Conservation (phyloP, 2,113 vertebrate species). For the Labeo rohita region DNA sequence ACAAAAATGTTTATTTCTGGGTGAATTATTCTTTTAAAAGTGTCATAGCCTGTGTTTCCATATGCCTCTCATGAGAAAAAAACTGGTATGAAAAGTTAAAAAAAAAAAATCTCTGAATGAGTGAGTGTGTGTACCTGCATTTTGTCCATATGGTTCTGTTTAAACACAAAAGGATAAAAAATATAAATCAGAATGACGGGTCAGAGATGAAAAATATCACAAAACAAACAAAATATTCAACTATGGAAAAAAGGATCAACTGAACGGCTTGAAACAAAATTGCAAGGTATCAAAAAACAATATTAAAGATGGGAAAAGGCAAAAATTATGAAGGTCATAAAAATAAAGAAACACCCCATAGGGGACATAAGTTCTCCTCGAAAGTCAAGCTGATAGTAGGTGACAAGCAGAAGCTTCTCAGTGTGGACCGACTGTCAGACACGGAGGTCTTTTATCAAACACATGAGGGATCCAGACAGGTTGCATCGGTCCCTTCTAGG, state of each 20-base stretch:
- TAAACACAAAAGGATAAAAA: conserved; percentile 69
- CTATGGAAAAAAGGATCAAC: not conserved
- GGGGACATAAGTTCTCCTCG: not conserved
- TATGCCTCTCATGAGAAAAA: not conserved
- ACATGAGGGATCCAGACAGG: conserved; percentile 12
- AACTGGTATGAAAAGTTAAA: not conserved
- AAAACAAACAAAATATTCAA: conserved; percentile 22
- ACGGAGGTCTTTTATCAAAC: conserved; percentile 14
- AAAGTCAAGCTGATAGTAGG: not conserved
- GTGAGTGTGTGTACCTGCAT: conserved; percentile 85
- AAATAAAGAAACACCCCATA: conserved; percentile 31
- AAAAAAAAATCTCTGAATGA: conserved; percentile 21
- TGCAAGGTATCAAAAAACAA: not conserved
- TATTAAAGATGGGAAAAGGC: not conserved
- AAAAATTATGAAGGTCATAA: not conserved
- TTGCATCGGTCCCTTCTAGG: not conserved
- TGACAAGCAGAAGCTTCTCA: conserved; percentile 7
- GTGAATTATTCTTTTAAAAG: conserved; percentile 19
- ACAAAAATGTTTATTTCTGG: not conserved
- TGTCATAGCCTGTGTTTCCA: not conserved
- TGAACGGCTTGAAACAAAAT: conserved; percentile 55
- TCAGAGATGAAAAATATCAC: conserved; percentile 63
- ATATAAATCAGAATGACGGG: conserved; percentile 66
- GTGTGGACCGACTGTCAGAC: not conserved
- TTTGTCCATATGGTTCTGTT: conserved; percentile 87